Percentiles rank a stretch among this genome's conserved stretches.
These are phyloP conservation scores for Meriones psammophilus DNA, from an alignment of 2,797 vertebrate genomes.

Conservation along the genomic window DNA sequence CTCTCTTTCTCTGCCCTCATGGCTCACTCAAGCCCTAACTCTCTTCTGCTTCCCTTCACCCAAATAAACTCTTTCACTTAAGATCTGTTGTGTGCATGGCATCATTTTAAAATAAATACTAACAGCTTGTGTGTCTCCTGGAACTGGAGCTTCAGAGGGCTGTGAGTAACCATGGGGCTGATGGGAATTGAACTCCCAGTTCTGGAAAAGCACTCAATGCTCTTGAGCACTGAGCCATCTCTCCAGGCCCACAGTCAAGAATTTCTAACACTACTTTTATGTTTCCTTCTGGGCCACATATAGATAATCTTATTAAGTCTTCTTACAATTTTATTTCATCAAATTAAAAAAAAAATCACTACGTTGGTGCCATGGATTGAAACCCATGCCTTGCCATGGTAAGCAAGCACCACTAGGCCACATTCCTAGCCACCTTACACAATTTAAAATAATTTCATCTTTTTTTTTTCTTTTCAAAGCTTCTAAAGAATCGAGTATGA, in stretches of 20 bases:
- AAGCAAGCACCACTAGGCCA: neutral
- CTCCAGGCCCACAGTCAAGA: neutral
- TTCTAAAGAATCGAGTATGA: neutral
- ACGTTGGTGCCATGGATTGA: neutral
- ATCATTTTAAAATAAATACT: no score
- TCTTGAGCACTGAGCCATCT: neutral
- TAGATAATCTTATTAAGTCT: constrained; percentile 10
- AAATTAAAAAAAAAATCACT: neutral
- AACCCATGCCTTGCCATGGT: neutral
- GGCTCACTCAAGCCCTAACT: no score
- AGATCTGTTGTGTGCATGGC: no score
- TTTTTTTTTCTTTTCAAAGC: constrained; percentile 4
- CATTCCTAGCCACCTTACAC: neutral
- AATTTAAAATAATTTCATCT: constrained; percentile 51
- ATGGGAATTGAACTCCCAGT: neutral
- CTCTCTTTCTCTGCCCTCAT: no score
- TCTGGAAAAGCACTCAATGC: neutral
- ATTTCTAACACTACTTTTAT: constrained; percentile 47
- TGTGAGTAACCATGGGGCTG: neutral
- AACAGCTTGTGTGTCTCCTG: no score
- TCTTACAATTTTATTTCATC: neutral
- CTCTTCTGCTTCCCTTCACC: no score
- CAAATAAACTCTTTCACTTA: no score
- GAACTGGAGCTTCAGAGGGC: neutral
- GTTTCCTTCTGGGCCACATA: neutral